Percentiles rank a stretch among this genome's conserved stretches.
Conservation (phyloP, 2,113 vertebrate genomes). For the Pseudorasbora parva region DNA sequence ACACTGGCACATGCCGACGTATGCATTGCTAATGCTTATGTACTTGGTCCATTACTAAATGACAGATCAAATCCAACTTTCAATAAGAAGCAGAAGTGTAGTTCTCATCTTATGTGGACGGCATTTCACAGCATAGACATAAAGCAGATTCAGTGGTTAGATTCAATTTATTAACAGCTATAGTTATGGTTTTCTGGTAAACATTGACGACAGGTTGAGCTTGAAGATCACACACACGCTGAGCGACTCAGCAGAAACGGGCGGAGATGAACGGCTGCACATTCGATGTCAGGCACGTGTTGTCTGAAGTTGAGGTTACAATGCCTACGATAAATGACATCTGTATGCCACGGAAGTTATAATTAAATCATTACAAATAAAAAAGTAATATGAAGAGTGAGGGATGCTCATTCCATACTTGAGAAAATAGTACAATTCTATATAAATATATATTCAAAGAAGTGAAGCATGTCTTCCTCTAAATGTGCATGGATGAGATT, state of each 20-base stretch:
- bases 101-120: too few relatives aligned
- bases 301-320: neutral
- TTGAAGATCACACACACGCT: neutral
- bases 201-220: neutral
- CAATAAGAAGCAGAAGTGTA: too few relatives aligned
- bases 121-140: neutral
- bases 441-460: conserved; percentile 1
- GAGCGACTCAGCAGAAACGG: neutral
- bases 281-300: neutral
- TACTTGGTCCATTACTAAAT: conserved; percentile 40
- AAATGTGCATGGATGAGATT: neutral
- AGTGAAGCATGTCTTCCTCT: neutral
- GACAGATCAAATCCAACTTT: neutral
- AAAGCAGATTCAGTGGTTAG: neutral
- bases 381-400: neutral
- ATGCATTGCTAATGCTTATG: neutral
- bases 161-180: neutral
- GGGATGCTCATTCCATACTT: neutral
- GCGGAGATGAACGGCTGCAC: neutral
- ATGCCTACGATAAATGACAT: neutral
- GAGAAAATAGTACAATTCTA: conserved; percentile 1
- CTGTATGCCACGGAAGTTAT: neutral
- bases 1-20: neutral
- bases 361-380: neutral
- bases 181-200: neutral